Percentiles rank a stretch among this genome's conserved stretches.
Conservation (phyloP, 1,140 invertebrate species). For the Drosophila melanica region DNA sequence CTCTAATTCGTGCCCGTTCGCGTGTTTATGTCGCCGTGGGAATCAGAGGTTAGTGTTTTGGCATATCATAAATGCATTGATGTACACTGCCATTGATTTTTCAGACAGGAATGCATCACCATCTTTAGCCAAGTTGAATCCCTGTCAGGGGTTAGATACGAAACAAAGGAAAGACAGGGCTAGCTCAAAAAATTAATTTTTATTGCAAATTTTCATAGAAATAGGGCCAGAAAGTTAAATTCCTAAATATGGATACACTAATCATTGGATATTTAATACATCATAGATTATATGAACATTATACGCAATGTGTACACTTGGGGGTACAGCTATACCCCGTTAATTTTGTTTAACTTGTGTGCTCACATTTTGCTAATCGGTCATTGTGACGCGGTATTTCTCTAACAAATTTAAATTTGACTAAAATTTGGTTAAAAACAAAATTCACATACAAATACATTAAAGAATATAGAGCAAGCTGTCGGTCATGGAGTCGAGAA, state of each 20-base stretch:
- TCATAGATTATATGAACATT: constrained; percentile 2
- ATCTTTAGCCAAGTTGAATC: not conserved
- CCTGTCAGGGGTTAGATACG: not conserved
- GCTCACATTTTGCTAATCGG: constrained; percentile 20
- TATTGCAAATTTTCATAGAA: constrained; percentile 38
- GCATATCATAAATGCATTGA: not conserved
- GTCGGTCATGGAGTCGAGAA: constrained; percentile 8
- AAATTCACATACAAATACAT: constrained; percentile 31
- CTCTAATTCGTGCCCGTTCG: too few relatives aligned
- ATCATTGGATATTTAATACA: constrained; percentile 8
- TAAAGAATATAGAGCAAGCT: constrained; percentile 3
- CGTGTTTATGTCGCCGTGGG: too few relatives aligned
- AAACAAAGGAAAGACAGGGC: not conserved
- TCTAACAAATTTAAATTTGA: constrained; percentile 28
- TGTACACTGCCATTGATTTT: too few relatives aligned
- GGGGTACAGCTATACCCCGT: constrained; percentile 2
- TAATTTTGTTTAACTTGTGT: constrained; percentile 31
- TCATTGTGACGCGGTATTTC: constrained; percentile 5
- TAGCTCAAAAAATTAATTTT: constrained; percentile 37
- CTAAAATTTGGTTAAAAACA: constrained; percentile 39
- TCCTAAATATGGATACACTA: not conserved
- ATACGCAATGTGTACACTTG: constrained; percentile 12
- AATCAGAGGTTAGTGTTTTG: too few relatives aligned
- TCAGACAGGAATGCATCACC: too few relatives aligned
- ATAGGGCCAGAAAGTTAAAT: constrained; percentile 7